Conservation (phyloP, 2,888 invertebrate species). For the Tanypteryx hageni region DNA sequence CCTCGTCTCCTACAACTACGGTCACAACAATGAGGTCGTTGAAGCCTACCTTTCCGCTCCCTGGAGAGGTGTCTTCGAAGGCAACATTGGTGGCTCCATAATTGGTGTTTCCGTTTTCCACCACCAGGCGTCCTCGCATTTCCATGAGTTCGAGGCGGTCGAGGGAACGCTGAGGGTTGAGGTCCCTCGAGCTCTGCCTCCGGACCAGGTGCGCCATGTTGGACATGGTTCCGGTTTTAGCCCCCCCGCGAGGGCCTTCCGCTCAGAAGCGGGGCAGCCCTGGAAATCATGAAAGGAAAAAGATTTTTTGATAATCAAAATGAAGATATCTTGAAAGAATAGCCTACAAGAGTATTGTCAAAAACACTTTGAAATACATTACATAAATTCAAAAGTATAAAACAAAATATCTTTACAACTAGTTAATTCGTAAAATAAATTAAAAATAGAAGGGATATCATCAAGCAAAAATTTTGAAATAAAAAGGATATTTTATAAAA, state of each 20-base stretch:
- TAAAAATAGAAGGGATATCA: no score
- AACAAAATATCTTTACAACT: no score
- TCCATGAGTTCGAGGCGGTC: constrained; percentile 93
- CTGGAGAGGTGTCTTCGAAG: constrained; percentile 82
- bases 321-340: not conserved
- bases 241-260: constrained; percentile 49
- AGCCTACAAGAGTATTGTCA: no score
- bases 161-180: constrained; percentile 86
- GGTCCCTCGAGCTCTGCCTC: constrained; percentile 91
- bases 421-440: no score
- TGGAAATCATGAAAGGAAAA: not conserved
- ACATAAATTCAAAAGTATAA: no score
- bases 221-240: constrained; percentile 80
- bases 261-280: constrained; percentile 62
- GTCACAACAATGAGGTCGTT: constrained; percentile 69
- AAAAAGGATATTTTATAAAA: no score
- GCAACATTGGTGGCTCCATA: constrained; percentile 94
- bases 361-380: no score
- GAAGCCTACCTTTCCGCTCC: constrained; percentile 73
- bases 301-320: not conserved
- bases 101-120: constrained; percentile 82
- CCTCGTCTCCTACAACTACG: no score
- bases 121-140: constrained; percentile 87
- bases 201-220: constrained; percentile 93
- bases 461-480: no score